These are phyloP conservation scores for Dendroctonus valens DNA, from an alignment of 1,140 invertebrate species.

Conservation along the genomic window DNA sequence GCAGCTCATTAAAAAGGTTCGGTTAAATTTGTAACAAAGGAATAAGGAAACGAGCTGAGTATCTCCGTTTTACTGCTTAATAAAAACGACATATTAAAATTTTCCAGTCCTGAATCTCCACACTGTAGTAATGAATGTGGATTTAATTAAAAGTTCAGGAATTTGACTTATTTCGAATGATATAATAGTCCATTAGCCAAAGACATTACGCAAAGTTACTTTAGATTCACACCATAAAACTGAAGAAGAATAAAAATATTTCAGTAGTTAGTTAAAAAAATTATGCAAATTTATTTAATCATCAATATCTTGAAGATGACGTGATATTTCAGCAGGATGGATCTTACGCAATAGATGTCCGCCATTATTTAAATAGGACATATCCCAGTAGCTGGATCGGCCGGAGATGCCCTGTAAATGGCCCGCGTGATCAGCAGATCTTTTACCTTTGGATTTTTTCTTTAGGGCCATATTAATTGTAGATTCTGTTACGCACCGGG, in stretches of 20 bases:
- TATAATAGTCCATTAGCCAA: neutral
- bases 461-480: too few species aligned
- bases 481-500: too few species aligned
- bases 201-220: neutral
- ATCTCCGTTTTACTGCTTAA: constrained; percentile 9
- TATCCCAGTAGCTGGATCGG: too few species aligned
- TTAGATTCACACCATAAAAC: neutral
- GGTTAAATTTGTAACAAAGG: constrained; percentile 7
- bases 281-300: neutral
- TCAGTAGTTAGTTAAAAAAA: neutral
- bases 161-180: constrained; percentile 1
- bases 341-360: too few species aligned
- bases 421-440: too few species aligned
- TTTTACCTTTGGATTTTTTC: too few species aligned
- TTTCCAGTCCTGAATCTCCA: neutral
- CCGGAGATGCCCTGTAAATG: too few species aligned
- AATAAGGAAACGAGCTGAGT: neutral
- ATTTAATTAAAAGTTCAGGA: neutral
- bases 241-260: neutral
- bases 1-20: constrained; percentile 8
- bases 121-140: too few species aligned
- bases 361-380: too few species aligned
- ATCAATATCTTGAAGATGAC: neutral
- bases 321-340: neutral
- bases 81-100: constrained; percentile 10